These are phyloP conservation scores for Muscicapa striata DNA, from an alignment of 2,797 vertebrate species.

Conservation along the genomic window DNA sequence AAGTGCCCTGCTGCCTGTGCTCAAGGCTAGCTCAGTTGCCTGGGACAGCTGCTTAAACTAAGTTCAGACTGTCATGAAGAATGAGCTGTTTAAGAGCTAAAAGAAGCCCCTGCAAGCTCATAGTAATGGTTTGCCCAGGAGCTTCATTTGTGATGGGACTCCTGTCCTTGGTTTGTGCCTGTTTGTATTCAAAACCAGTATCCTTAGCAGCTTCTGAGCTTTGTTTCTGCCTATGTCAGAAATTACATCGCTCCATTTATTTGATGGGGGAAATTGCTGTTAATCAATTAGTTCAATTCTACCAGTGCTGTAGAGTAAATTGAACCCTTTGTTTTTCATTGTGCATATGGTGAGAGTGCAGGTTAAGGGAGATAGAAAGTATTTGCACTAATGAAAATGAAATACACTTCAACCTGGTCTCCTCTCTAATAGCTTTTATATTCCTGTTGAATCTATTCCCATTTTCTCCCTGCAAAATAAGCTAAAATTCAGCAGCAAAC, in stretches of 20 bases:
- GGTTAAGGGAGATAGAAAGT: background rate
- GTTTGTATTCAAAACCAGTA: background rate
- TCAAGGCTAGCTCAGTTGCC: background rate
- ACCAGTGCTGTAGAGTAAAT: background rate
- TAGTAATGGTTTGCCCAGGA: background rate
- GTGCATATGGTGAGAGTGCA: background rate
- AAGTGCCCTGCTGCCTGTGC: background rate
- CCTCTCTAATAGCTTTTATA: background rate
- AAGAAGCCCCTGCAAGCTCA: background rate
- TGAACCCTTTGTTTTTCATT: background rate
- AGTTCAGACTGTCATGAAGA: background rate
- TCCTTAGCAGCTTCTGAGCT: background rate
- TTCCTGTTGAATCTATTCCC: background rate
- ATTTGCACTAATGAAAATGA: slow-evolving; percentile 7
- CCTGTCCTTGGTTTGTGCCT: background rate
- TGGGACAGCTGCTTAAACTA: background rate
- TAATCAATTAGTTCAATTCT: slow-evolving; percentile 31
- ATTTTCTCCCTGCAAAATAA: slow-evolving; percentile 20
- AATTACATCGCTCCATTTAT: slow-evolving; percentile 11
- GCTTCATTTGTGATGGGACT: background rate
- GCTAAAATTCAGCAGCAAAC: background rate
- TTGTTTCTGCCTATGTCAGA: background rate
- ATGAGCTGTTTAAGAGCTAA: background rate
- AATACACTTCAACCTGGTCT: background rate
- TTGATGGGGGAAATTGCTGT: background rate